phyloP scores from a whole-genome alignment of 2,797 vertebrate genomes.

The Spinus olivaceus region DNA sequence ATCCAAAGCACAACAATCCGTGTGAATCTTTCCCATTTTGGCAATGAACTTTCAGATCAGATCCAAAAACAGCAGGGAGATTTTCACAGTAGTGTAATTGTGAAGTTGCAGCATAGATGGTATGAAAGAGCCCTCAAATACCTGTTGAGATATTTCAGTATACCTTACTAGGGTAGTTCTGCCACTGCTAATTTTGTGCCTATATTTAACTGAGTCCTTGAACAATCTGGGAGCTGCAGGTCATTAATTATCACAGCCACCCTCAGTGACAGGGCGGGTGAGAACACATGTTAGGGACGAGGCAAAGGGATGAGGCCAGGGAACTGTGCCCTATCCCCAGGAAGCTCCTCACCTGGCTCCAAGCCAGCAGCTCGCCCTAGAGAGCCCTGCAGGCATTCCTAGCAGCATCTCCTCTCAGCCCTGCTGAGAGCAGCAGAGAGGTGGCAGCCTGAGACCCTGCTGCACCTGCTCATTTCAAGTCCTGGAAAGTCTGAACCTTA shows the following conservation, averaged over 20 bases:
- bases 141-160: background rate
- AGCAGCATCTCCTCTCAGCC: background rate
- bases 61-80: background rate
- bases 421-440: background rate
- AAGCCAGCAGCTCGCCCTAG: background rate
- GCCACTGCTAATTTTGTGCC: background rate
- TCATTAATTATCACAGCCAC: background rate
- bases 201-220: background rate
- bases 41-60: background rate
- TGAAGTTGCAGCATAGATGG: background rate
- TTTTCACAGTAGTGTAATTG: background rate
- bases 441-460: background rate
- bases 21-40: background rate
- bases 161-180: background rate
- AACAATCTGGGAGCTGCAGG: background rate
- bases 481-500: background rate
- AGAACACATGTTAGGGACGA: rapidly evolving
- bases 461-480: background rate
- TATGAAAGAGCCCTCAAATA: background rate
- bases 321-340: background rate
- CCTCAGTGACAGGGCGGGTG: rapidly evolving
- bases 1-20: background rate
- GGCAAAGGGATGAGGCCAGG: background rate
- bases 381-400: background rate
- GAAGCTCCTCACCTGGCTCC: background rate